Evolutionary conservation across 2,888 invertebrate genomes (phyloP), one percentile per base, ranked within the genome.

Genomic region (Seira sanloemensis): DNA sequence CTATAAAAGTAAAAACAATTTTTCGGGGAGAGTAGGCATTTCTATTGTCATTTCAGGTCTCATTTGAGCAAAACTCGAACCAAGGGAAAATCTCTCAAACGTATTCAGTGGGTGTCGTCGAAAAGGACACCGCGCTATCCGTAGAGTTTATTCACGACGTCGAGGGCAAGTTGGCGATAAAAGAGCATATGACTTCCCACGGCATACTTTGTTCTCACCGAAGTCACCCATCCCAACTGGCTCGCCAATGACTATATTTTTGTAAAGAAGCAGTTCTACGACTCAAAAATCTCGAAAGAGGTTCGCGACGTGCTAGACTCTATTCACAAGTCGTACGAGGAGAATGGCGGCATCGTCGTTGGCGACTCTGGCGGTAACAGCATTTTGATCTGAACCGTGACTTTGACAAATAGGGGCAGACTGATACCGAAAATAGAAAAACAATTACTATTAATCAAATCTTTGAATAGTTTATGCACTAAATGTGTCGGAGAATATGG

Each of bases 241-340:
- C 89, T 92, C n/a, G 92, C 92, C 0, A 92, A 92, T 88, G 92
- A 93, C 88, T 91, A 92, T 78, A 92, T 93, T 86, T 92, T 92
- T 87, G 90, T 91, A 16, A 92, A 92, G 84, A 90, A 89, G 50
- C 83, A 79, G 9, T 88, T 88, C 72, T 84, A 76, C 16, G 69
- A 78, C 9, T 24, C 27, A 2, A n/a, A 50, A 1, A 18, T 78
- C 23, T 74, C 69, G 0, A 19, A 1, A 2, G 77, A 74, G 2
- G 84, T 78, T 0, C 66, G 25, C 25, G 73, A 77, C 5, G 21
- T 2, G 0, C 46, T 83, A 12, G 77, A 78, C n/a, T 26, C 9
- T 5, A 68, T 83, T 23, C 72, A 73, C 21, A 66, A 21, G 18
- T 26, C 76, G 25, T 82, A 82, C 27, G 16, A 50, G 18, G 50